phyloP scores from a whole-genome alignment of 2,113 vertebrate genomes.

The Poicephalus meyeri region DNA sequence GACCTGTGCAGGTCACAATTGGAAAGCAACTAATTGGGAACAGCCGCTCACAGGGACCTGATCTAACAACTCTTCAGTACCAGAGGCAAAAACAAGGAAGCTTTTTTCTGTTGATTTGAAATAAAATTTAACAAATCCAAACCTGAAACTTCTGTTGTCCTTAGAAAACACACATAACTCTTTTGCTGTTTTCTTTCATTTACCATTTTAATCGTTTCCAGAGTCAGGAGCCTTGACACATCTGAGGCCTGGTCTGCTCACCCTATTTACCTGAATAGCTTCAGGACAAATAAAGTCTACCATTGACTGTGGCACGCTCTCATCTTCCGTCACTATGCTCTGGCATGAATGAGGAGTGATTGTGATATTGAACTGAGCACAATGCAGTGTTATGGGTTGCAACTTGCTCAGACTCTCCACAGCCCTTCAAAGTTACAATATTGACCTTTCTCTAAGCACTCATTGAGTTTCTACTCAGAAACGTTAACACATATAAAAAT shows the following conservation, averaged over 20 bases:
- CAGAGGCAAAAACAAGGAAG: neutral
- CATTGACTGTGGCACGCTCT: neutral
- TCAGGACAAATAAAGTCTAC: neutral
- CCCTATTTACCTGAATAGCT: neutral
- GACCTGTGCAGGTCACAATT: neutral
- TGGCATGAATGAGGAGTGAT: neutral
- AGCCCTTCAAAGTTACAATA: neutral
- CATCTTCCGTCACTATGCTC: neutral
- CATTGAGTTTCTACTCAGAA: neutral
- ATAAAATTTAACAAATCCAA: neutral
- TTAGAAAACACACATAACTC: no score
- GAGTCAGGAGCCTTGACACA: neutral
- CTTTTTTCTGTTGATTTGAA: neutral
- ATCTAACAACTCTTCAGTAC: neutral
- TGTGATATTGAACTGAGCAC: neutral
- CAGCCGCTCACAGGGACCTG: neutral
- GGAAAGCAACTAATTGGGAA: neutral
- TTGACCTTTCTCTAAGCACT: neutral
- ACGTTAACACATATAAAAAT: neutral
- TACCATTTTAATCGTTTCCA: neutral
- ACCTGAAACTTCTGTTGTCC: neutral
- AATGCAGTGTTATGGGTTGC: accelerated
- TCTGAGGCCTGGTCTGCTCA: neutral
- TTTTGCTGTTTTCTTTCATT: neutral
- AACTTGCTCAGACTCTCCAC: neutral